Conservation (phyloP, 1,140 invertebrate species). For the Diorhabda elongata region DNA sequence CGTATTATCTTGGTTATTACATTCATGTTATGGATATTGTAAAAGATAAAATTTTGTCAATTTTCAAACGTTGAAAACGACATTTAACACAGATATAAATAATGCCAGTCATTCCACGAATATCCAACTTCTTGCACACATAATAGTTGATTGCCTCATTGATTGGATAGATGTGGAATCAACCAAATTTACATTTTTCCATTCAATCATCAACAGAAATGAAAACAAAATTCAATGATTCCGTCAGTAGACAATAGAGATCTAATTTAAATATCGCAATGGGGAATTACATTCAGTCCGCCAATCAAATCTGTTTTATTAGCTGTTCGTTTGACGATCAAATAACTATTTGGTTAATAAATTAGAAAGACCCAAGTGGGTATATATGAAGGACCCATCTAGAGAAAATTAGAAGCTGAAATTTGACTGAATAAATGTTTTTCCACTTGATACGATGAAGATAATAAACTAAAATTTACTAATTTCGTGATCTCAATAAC, state of each 20-base stretch:
- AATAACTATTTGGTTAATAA: conserved; percentile 7
- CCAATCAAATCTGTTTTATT: conserved; percentile 12
- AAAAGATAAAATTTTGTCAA: no score
- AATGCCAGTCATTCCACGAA: no score
- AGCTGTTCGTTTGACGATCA: background rate
- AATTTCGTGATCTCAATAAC: no score
- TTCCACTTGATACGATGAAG: no score
- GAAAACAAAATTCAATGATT: conserved; percentile 3
- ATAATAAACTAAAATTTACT: no score
- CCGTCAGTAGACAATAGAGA: background rate
- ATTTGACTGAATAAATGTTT: no score
- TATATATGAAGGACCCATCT: background rate
- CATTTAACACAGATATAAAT: no score
- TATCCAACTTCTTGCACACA: no score
- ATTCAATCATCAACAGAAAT: background rate
- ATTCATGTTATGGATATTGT: background rate
- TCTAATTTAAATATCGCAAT: conserved; percentile 7
- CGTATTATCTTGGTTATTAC: background rate
- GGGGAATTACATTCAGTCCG: background rate
- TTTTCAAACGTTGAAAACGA: no score
- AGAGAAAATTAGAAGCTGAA: background rate
- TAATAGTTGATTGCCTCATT: no score
- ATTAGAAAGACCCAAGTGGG: conserved; percentile 1
- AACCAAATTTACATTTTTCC: no score
- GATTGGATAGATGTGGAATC: no score